Conservation (phyloP, 2,797 vertebrate species). For the Rhinoraja longicauda region DNA sequence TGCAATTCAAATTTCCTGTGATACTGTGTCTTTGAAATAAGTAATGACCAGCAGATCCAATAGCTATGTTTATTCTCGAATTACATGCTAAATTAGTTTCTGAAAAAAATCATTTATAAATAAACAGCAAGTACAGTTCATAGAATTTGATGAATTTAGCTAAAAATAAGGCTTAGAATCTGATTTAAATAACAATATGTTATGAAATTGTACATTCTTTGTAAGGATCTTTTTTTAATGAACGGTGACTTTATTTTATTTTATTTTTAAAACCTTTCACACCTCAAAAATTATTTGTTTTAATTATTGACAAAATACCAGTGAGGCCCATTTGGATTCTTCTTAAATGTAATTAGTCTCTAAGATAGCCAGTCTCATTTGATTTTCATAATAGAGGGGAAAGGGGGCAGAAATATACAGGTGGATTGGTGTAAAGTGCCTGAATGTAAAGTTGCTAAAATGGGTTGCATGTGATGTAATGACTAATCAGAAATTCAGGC, state of each 20-base stretch:
- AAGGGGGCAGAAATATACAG: neutral
- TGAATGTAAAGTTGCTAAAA: neutral
- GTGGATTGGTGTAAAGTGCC: neutral
- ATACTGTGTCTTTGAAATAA: neutral
- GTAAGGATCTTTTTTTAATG: neutral
- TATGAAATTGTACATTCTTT: neutral
- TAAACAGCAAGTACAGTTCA: neutral
- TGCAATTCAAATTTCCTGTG: neutral
- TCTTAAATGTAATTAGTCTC: too few relatives aligned
- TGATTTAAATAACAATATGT: neutral
- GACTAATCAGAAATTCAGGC: neutral
- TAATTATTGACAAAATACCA: neutral
- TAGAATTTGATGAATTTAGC: neutral
- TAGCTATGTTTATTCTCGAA: neutral
- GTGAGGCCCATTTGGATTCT: neutral
- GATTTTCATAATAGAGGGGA: neutral
- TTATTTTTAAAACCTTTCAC: neutral
- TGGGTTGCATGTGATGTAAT: neutral
- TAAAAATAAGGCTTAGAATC: neutral
- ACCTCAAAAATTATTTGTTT: neutral
- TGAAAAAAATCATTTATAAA: neutral
- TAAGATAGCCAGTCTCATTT: neutral
- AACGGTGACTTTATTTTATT: neutral
- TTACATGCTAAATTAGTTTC: neutral
- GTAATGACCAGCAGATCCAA: neutral